A percentile compares a stretch with the other conserved stretches of the same genome.
phyloP scores from a whole-genome alignment of 1,140 invertebrate genomes.

The Hylaeus volcanicus region DNA sequence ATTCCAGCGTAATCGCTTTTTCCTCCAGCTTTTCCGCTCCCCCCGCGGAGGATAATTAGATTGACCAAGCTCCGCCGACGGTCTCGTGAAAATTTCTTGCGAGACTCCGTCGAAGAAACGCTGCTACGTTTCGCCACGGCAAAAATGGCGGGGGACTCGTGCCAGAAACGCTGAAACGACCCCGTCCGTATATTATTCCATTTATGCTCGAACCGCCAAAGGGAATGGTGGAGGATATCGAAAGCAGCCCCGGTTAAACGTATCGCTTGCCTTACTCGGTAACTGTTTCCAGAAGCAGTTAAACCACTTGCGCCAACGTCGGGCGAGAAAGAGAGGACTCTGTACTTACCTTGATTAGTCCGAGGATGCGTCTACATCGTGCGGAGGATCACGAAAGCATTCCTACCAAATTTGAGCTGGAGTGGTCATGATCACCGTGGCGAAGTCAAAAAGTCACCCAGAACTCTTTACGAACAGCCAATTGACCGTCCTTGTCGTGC shows the following conservation, averaged over 20 bases:
- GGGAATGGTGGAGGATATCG: slow-evolving; percentile 12
- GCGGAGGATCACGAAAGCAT: neutral
- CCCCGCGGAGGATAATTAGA: slow-evolving; percentile 20
- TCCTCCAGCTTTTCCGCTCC: neutral
- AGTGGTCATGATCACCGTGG: no score
- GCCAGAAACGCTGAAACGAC: slow-evolving; percentile 39
- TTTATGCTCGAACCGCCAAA: slow-evolving; percentile 39
- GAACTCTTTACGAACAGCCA: no score
- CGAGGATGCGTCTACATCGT: neutral
- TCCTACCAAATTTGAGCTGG: no score
- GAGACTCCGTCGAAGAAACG: neutral
- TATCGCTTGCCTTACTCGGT: slow-evolving; percentile 5
- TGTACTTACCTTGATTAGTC: slow-evolving; percentile 38
- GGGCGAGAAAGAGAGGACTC: neutral
- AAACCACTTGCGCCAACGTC: slow-evolving; percentile 18
- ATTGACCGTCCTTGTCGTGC: no score
- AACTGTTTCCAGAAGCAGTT: slow-evolving; percentile 33
- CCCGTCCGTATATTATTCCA: slow-evolving; percentile 26
- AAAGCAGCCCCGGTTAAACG: slow-evolving; percentile 24
- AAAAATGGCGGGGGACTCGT: slow-evolving; percentile 16
- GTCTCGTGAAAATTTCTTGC: slow-evolving; percentile 33
- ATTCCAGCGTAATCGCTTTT: slow-evolving; percentile 11
- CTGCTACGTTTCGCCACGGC: neutral
- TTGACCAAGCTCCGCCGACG: neutral
- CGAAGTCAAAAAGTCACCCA: no score